Base-by-base conservation (phyloP, 1,140 invertebrate genomes). In the Camponotus floridanus region DNA sequence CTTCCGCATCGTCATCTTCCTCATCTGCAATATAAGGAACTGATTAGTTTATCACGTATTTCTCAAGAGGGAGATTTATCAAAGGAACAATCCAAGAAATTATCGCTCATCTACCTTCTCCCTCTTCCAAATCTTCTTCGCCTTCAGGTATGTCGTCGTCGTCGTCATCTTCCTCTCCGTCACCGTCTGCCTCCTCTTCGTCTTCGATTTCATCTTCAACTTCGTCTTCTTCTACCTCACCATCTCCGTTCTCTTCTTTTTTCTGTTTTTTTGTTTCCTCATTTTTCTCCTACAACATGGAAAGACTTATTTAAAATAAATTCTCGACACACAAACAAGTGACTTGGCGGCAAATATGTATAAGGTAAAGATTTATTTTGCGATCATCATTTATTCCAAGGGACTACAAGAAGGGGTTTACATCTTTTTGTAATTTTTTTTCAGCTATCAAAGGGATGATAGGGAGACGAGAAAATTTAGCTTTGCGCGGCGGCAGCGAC, bases 231-330 rank as follows among this genome's bases (percentile, higher is more conserved):
- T 96, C 95, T 81, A 94, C 94, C 13, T 96, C 96, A 4, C 96
- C 96, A 39, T 96, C 96, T 26, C 97, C 97, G 91, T 97, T 97
- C 91, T 97, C 97, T 92, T 97, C 97, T 93, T 97, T 97, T 95
- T 97, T 97, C 92, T 96, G 96, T 95, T 97, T 97, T 95, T 97
- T 97, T 64, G 96, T 96, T 62, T 97, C 97, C 31, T 97, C 97
- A 76, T 95, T 95, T 95, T 97, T 97, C 76, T 97, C 97, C 97
- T 97, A 91, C 31, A 95, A 94, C 74, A 92, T 15, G 8, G 1
- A 88, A 78, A 62, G 87, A 74, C 3, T 62, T 61, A 61, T n/a
- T 68, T 57, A 11, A 62, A 48, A 42, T 13, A 84, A 36, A 33
- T 65, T 7, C 13, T n/a, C 13, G 7, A 59, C 8, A 61, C 8